Evolutionary conservation across 2,113 vertebrate genomes (phyloP), one percentile per base, ranked within the genome.

Genomic region (Callipepla californica): DNA sequence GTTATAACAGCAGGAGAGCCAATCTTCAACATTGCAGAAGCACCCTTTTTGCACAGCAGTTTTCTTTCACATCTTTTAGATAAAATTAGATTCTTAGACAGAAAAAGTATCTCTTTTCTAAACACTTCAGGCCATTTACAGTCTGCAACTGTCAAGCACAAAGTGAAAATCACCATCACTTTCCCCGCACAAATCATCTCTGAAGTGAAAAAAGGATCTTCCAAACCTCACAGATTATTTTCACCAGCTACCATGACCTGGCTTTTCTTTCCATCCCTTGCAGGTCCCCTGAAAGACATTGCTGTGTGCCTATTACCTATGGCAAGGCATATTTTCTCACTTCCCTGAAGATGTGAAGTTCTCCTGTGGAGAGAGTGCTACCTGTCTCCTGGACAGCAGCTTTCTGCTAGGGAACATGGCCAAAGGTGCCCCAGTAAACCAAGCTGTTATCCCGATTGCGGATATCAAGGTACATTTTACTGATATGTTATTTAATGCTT

Each of bases 331-430:
- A 26, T 61, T 75, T 65, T n/a, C 51, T 55, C 50, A 25, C 16
- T 69, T 53, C 23, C 20, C 22, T 21, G 42, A 69, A 77, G n/a
- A 32, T n/a, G 74, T 2, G 1, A 93, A 73, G 61, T 51, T 30
- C 45, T 63, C 40, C 50, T 32, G 23, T 47, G 63, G 57, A 58
- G 14, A 74, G 14, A 23, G 44, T 0, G 0, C 1, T 3, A 68
- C 34, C 38, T 2, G 0, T 2, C 67, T 8, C 51, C 28, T 45
- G 76, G n/a, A 40, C 40, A 40, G 40, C 40, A 87, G 55, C 42
- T 6, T 36, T 77, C 63, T 58, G 48, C 34, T 65, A 9, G 0
- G 0, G 34, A 2, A 47, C 9, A 1, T 1, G 38, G 19, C 22
- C 45, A 48, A 82, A 78, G 62, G 61, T 1, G 2, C 14, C 21